These are phyloP conservation scores for Mamestra brassicae DNA, from an alignment of 2,888 invertebrate species.

Conservation along the genomic window DNA sequence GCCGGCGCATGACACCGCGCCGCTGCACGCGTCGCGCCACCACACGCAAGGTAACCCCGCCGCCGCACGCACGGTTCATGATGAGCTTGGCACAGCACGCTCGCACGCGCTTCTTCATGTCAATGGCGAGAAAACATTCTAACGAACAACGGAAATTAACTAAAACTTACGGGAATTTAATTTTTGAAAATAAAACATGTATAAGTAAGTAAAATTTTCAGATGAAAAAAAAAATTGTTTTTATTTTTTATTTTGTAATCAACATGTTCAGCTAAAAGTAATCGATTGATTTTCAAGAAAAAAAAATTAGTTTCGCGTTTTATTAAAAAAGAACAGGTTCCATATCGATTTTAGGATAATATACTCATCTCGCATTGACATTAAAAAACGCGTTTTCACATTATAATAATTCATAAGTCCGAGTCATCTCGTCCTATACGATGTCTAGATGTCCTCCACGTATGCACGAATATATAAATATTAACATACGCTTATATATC, in stretches of 20 bases:
- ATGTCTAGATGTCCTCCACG: slow-evolving; percentile 52
- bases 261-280: too few species aligned
- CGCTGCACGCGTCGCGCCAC: slow-evolving; percentile 79
- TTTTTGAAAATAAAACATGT: neutral
- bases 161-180: too few species aligned
- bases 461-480: slow-evolving; percentile 51
- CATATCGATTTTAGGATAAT: neutral
- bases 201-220: neutral
- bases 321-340: too few species aligned
- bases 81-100: slow-evolving; percentile 62
- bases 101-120: slow-evolving; percentile 47
- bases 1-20: slow-evolving; percentile 76
- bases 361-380: slow-evolving; percentile 40
- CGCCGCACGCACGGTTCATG: slow-evolving; percentile 69
- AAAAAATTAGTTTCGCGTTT: neutral
- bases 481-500: slow-evolving; percentile 60
- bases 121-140: slow-evolving; percentile 13
- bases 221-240: neutral
- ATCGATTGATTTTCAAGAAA: too few species aligned
- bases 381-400: slow-evolving; percentile 52
- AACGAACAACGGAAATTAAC: too few species aligned
- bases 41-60: slow-evolving; percentile 65
- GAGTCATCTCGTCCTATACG: slow-evolving; percentile 19
- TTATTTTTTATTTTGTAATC: too few species aligned
- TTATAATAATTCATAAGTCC: slow-evolving; percentile 34